Conservation (phyloP, 2,113 vertebrate species). For the Sphyrna mokarran region DNA sequence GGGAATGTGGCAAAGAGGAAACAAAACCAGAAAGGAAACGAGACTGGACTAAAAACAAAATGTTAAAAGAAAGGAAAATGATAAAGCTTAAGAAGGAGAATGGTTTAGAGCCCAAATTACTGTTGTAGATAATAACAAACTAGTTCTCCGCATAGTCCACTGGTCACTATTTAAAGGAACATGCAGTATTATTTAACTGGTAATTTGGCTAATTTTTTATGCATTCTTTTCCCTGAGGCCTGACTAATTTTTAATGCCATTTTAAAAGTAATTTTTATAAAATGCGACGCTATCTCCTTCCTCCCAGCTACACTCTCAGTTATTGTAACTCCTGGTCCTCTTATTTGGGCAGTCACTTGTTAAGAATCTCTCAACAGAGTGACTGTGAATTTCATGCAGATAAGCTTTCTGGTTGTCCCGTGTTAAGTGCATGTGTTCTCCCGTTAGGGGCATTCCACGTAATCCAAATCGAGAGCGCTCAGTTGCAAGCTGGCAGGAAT, state of each 20-base stretch:
- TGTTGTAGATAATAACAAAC: neutral
- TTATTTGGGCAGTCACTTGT: neutral
- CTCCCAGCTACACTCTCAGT: neutral
- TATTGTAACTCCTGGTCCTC: neutral
- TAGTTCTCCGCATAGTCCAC: neutral
- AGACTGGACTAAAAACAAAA: neutral
- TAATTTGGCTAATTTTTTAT: neutral
- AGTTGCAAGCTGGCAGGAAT: neutral
- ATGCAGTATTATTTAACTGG: neutral
- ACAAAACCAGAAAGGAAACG: neutral
- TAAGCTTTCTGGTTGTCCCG: neutral
- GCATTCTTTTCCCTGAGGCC: neutral
- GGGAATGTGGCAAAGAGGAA: neutral
- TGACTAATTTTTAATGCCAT: neutral
- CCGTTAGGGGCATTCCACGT: neutral
- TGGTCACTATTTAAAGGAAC: neutral
- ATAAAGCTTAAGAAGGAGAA: neutral
- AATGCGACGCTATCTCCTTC: neutral
- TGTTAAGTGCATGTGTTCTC: neutral
- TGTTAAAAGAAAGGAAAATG: neutral
- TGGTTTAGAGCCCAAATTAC: neutral
- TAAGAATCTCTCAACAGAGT: neutral
- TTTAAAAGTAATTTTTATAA: neutral
- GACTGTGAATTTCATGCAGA: neutral
- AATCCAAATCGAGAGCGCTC: neutral